Evolutionary conservation across 1,140 invertebrate genomes (phyloP), one percentile per base, ranked within the genome.

Genomic region (Heliconius hermathena): DNA sequence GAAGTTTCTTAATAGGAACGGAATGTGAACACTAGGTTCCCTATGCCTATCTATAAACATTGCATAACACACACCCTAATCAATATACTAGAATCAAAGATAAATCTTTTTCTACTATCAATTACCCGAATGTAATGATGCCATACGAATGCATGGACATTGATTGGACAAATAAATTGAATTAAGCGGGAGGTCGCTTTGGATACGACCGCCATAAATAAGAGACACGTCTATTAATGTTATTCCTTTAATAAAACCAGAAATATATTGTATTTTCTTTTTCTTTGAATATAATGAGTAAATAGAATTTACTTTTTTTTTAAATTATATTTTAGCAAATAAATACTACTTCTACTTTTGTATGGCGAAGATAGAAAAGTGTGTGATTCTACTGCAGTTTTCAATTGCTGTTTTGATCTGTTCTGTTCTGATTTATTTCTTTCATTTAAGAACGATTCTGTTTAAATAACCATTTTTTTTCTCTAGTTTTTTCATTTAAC

Each of bases 91-190:
- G 9, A 66, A 66, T 66, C 22, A 29, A 29, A 26, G 11, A 29
- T 76, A 76, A 76, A 52, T 76, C 41, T 26, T 29, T 22, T 22
- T 70, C 18, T 38, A 66, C n/a, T 6, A 76, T 70, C 74, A 75
- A 60, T 75, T 49, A 60, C 74, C 38, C 41, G 73, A 54, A 60
- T 76, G 57, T 76, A 76, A 76, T 36, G 74, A 76, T 70, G 54
- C 57, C 74, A 46, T 70, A 76, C 74, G 41, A 49, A 76, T 49
- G 74, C 60, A 49, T 76, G 57, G 26, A 29, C 38, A 18, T 13
- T 76, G 74, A 76, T 76, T 76, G 74, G 66, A 76, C 60, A 76
- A 76, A 70, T 71, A 46, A 70, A 76, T 76, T 76, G 60, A 71
- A 76, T 76, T 76, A 70, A 71, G 54, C 73, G 73, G 46, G 73